Evolutionary conservation across 2,797 vertebrate genomes (phyloP), one percentile per base, ranked within the genome.

Genomic region (Myotis vivesi): DNA sequence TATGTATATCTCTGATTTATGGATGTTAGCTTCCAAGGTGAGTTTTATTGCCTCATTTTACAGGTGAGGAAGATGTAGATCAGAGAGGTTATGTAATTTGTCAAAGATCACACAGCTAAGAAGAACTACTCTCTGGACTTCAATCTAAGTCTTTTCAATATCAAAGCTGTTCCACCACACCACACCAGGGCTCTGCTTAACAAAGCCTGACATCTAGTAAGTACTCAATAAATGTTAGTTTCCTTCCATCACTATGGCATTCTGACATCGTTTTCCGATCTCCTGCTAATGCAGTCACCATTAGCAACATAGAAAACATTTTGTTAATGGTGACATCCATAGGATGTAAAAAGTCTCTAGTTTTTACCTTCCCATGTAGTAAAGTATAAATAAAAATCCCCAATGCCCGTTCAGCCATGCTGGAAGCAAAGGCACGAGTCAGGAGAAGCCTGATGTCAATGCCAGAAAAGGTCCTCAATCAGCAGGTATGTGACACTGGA

Each of bases 191-290:
- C 85, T 83, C 51, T 77, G 12, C 51, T 23, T 55, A 36, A 17
- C 38, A 71, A 72, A 59, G 82, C 94, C 84, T 94, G 66, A 57
- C 49, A 77, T 17, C 36, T 55, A 88, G 66, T 16, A 75, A 86
- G 79, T 82, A 83, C 91, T 96, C 79, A 72, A 72, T 88, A 96
- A 95, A 93, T 81, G 59, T 33, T 77, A 71, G 38, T 62, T 91
- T 71, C 25, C 28, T 91, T 55, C 77, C 87, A 62, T 68, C 23
- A 28, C 28, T 23, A 28, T 20, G 33, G 49, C 85, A 66, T 95
- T 94, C 55, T 66, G 90, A 95, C 90, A 93, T 83, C 57, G 7
- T 73, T 94, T 86, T 41, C 49, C 91, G 30, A 30, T 41, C 41
- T 83, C 57, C 69, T 57, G 46, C 41, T 84, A 73, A 80, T 36